phyloP scores from a whole-genome alignment of 2,113 vertebrate genomes.

The Choloepus hoffmanni region DNA sequence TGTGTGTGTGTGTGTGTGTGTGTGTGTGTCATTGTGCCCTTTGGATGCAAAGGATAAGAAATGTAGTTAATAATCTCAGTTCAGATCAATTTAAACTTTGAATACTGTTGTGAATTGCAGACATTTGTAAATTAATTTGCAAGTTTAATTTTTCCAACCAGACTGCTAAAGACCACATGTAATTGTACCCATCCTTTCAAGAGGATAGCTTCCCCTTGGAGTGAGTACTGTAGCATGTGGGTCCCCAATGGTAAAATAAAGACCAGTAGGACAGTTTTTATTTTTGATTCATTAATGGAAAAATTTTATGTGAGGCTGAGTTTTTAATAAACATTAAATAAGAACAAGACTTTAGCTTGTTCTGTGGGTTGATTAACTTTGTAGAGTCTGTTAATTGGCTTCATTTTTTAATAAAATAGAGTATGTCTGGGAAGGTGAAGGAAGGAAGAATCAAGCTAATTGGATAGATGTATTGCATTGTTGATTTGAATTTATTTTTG shows the following conservation, averaged over 20 bases:
- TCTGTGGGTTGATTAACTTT: conserved; percentile 12
- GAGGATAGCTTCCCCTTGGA: background rate
- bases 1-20: conserved; percentile 25
- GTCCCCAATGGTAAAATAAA: background rate
- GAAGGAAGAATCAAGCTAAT: conserved; percentile 40
- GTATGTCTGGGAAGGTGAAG: background rate
- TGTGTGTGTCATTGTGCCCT: background rate
- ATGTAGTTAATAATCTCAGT: background rate
- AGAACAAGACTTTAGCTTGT: conserved; percentile 30
- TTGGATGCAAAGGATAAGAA: conserved; percentile 39
- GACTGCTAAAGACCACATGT: background rate
- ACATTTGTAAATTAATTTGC: conserved; percentile 6
- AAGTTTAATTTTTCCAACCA: conserved; percentile 33
- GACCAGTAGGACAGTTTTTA: background rate
- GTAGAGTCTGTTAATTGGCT: conserved; percentile 48
- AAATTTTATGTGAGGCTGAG: background rate
- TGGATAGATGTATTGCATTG: conserved; percentile 26
- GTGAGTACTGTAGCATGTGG: background rate
- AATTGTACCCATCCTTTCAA: background rate
- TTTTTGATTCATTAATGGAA: conserved; percentile 24
- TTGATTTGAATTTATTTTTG: conserved; percentile 62
- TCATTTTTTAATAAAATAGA: conserved; percentile 58
- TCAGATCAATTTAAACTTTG: conserved; percentile 38
- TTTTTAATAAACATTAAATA: conserved; percentile 47
- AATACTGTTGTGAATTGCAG: background rate